Evolutionary conservation across 2,113 vertebrate genomes (phyloP), one percentile per base, ranked within the genome.

Genomic region (Phyllopteryx taeniolatus): DNA sequence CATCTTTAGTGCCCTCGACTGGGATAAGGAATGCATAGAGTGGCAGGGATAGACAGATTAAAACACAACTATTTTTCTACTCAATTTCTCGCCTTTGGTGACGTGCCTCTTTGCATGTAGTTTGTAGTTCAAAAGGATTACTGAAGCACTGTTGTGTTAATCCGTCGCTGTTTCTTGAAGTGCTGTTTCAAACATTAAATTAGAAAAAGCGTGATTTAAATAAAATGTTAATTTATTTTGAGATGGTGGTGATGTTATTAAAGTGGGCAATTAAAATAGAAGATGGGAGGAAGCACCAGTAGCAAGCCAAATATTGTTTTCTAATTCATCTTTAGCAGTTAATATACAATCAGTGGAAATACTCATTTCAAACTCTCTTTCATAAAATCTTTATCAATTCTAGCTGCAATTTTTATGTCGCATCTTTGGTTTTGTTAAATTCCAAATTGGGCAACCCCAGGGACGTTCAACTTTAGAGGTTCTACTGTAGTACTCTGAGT

Each of bases 1-100:
- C 89, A 83, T 90, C 84, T 86, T 82, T 79, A 83, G 80, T 88
- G 85, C 84, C 78, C 80, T 85, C 74, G 82, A 74, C 80, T 54
- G 62, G 73, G 72, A 86, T 87, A 88, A 88, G 85, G 82, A 80
- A 83, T 81, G 82, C 77, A 75, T 80, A 73, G 65, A 76, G 79
- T 84, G 78, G 74, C 57, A 68, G 76, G 77, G 75, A 82, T 78
- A 71, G 80, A 83, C 59, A 57, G 72, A 77, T 75, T 62, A 44
- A 83, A 66, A 69, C 76, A 83, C 74, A 68, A 72, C 70, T 43
- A 35, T 17, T 65, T 63, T 72, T 75, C 44, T 15, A 43, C 62
- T 76, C 63, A 63, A 19, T 65, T 70, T 67, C 51, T 68, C 53
- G 20, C 19, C 57, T 71, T 79, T 73, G 64, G 71, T 72, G 19